Conservation (phyloP, 2,888 invertebrate genomes). For the Tipula confusa region DNA sequence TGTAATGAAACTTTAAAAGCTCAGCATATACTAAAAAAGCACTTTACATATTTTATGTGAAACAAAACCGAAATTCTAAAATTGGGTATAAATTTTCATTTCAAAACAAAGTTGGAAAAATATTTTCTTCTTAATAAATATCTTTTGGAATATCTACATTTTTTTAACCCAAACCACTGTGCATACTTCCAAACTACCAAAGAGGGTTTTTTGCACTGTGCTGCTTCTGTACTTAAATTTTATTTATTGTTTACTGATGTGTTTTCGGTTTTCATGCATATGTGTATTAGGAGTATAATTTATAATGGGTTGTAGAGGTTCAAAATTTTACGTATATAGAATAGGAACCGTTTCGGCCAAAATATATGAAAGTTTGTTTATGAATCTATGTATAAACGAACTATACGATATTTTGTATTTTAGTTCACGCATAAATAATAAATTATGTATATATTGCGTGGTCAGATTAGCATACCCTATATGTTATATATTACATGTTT, state of each 20-base stretch:
- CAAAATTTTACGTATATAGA: not conserved
- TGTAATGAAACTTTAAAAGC: not conserved
- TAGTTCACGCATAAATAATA: not conserved
- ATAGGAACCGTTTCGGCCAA: not conserved
- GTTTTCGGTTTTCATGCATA: not conserved
- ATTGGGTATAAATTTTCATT: conserved; percentile 1
- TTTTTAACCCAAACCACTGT: not conserved
- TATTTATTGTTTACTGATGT: not conserved
- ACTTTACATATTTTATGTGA: not conserved
- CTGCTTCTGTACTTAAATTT: not conserved
- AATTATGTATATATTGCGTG: not conserved
- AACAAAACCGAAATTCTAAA: not conserved
- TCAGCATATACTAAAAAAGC: not conserved
- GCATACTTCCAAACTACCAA: not conserved
- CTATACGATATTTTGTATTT: not conserved
- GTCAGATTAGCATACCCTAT: not conserved
- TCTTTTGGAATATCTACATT: not conserved
- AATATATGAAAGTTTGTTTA: not conserved
- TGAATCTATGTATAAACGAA: not conserved
- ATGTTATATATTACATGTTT: not conserved
- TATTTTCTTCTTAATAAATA: not conserved
- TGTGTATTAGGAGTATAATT: not conserved
- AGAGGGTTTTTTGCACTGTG: not conserved
- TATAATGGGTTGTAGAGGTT: not conserved
- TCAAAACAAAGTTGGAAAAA: not conserved